A percentile compares a stretch with the other conserved stretches of the same genome.
Conservation (phyloP, 2,113 vertebrate species). For the Illadopsis cleaveri region DNA sequence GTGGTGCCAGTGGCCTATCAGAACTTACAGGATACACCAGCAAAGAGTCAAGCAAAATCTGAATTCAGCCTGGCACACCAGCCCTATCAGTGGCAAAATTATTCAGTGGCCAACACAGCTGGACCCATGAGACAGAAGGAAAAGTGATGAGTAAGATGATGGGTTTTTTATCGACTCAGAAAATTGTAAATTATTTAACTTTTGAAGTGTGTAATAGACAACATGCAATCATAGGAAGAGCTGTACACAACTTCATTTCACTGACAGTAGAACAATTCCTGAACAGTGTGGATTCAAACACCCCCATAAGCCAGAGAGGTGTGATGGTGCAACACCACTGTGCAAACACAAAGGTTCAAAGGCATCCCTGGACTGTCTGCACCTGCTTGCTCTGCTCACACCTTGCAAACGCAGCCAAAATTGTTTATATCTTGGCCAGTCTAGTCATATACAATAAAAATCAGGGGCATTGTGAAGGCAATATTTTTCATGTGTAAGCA, state of each 20-base stretch:
- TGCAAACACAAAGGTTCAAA: not conserved
- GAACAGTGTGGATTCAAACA: not conserved
- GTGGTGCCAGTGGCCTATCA: not conserved
- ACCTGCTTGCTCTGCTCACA: not conserved
- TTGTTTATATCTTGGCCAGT: not conserved
- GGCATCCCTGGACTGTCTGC: not conserved
- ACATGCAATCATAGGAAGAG: not conserved
- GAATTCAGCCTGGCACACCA: not conserved
- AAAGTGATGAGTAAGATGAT: not conserved
- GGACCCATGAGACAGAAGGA: not conserved
- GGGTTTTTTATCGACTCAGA: not conserved
- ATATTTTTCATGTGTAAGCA: not conserved
- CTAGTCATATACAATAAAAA: not conserved
- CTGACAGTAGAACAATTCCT: not conserved
- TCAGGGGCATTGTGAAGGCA: not conserved
- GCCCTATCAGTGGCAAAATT: not conserved
- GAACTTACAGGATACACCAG: not conserved
- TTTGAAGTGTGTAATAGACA: not conserved
- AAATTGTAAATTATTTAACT: not conserved
- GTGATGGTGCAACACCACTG: not conserved
- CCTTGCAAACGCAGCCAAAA: not conserved
- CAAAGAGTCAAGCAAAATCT: not conserved
- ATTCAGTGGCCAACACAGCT: not conserved
- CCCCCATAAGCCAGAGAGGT: not conserved
- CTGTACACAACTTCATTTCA: not conserved